Evolutionary conservation across 2,797 vertebrate species (phyloP), one percentile per base, ranked within the genome.

Genomic region (Petrocephalus schoutedeni): DNA sequence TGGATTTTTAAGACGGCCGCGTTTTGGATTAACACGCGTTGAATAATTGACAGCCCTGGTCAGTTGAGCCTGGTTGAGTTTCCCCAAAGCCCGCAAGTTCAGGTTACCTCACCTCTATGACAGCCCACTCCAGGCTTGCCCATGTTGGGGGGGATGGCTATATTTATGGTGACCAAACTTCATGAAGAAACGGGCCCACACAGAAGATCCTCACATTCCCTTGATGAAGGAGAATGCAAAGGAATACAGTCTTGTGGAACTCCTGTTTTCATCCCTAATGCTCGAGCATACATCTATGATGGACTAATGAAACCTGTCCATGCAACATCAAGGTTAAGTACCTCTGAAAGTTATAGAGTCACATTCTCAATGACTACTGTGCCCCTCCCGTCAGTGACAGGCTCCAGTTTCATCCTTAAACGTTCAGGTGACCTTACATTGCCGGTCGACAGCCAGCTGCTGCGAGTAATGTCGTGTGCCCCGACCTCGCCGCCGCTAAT

Each of bases 11-110:
- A 94, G 94, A 92, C 91, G 94, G 95, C 94, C 91, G 87, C 89
- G 93, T 95, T 94, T 95, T 94, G 92, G 93, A 92, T 93, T 94
- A 93, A 94, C 94, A 93, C 93, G 92, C 91, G 92, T 93, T 96
- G 92, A 95, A 96, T 96, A 95, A 96, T 96, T 95, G 90, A 95
- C 91, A 87, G 86, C 58, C 88, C 57, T 84, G 49, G 92, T 93
- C 93, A 93, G 93, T 92, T 91, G 90, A 94, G 92, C 91, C 93
- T 90, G 91, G 93, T 96, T 93, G 16, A 87, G 93, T 95, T 95
- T 92, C 85, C 64, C 85, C 54, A 86, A 80, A 80, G 64, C 93
- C 83, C 83, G 57, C 89, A 86, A 88, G 93, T 92, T 96, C 94
- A 49, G 93, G 93, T 96, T 95, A 95, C 95, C 87, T 58, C 32